Evolutionary conservation across 2,113 vertebrate genomes (phyloP), one percentile per base, ranked within the genome.

Genomic region (Fulica atra): DNA sequence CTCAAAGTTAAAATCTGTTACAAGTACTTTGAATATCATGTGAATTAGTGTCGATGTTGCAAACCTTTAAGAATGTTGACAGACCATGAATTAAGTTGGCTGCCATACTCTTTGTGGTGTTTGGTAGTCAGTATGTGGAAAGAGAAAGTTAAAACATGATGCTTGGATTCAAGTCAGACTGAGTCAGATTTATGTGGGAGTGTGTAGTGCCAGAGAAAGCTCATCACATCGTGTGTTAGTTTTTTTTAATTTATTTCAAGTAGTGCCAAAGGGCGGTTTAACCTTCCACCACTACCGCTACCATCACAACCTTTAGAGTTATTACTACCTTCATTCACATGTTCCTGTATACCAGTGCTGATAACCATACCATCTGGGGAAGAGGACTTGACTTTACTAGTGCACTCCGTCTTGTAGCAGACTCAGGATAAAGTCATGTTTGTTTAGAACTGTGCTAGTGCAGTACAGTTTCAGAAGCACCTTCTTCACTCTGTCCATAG

Each of bases 251-350:
- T 80, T 42, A 95, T 92, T 94, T 93, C 74, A 96, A 89, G 78
- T 86, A 93, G 79, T 90, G 68, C 91, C 84, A 86, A 84, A 96
- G 97, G 97, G 98, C 98, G 7, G 97, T 98, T 98, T 98, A 98
- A 98, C 98, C 98, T 98, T 98, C 97, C 98, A 98, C 98, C 98
- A 98, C 98, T 98, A 88, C 98, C 98, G 98, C 98, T 98, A 91
- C 93, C 95, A 95, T 97, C 93, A 95, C 93, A 97, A 91, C 93
- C 73, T 95, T 71, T 96, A 95, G 96, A 94, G 68, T 91, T 91
- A 72, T 63, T 92, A 73, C 80, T 95, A 29, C 64, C 31, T 98
- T 96, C 95, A 92, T 98, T 97, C 90, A 64, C 65, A 9, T 96
- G 88, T 93, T 97, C 96, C 46, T 97, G 93, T 93, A 74, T 74